Base-by-base conservation (phyloP, 2,888 invertebrate genomes). In the Eulithis prunata region DNA sequence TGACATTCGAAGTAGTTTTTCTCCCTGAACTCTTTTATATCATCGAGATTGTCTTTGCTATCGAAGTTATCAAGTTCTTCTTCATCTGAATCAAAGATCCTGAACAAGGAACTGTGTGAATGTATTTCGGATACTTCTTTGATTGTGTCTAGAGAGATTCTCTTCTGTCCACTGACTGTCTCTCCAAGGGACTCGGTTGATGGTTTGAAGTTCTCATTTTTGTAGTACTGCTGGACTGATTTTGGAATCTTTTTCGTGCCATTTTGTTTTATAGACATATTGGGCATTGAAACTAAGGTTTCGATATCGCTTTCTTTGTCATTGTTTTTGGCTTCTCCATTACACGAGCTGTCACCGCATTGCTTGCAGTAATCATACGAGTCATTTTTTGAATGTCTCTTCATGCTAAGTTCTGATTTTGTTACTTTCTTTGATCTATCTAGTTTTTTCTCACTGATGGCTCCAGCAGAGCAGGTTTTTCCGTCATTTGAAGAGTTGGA, bases 1-100 rank as follows among this genome's bases (percentile, higher is more conserved):
- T 95, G 94, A n/a, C 94, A 94, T 71, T 95, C 95, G 66, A 95
- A 95, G 75, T 94, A 95, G 75, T 95, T 94, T 7, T 93, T 85
- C 2, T 90, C 83, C 12, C 95, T 87, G 71, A 95, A 95, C 71
- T 91, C 86, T 67, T 87, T 90, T n/a, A 93, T 59, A 0, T 83
- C 75, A 0, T 72, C 64, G n/a, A 73, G 49, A 54, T 78, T 81
- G 8, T 82, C 78, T 36, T 75, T 64, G 38, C 63, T 66, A 21
- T 89, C 81, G 28, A 81, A 57, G 51, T 73, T 77, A 6, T 77
- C 76, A 12, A 76, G 56, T 28, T 82, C 84, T 3, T 82, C 81
- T 1, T 85, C 84, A 0, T 41, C 41, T 41, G 79, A 76, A 36
- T 86, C 80, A 13, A 73, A 75, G 47, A 84, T 74, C 58, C 73